Evolutionary conservation across 35 echinoderm and acorn worm genomes (phyloP), one percentile per base, ranked within the genome.

Genomic region (Patiria miniata): DNA sequence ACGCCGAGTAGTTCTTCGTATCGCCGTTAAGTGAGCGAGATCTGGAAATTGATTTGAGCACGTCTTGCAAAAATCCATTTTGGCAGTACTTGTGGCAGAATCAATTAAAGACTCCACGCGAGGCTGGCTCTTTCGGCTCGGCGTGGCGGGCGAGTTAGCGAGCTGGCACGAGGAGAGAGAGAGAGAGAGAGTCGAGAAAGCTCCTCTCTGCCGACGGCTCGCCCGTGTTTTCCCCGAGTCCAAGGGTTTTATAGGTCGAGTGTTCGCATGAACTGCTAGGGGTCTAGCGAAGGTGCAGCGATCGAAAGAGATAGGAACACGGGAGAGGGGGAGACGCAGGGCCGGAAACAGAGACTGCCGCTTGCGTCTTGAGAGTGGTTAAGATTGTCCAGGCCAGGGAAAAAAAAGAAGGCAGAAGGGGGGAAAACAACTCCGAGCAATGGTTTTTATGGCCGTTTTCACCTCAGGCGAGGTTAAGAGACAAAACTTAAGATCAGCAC

Each of bases 21-120:
- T 73, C 65, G 29, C 23, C 65, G 65, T 34, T 73, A 73, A 73
- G 65, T 73, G 65, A 73, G 65, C 65, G 65, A 26, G 65, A 73
- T 73, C 65, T 73, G 65, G 65, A 73, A 73, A 73, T 73, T 73
- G 65, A 73, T 73, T 73, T 73, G 65, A 73, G 65, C 65, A 73
- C 65, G 65, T 73, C 65, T 73, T 73, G 65, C 65, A 73, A 73
- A 73, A 73, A 73, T 73, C 65, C 65, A 73, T 73, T 73, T 73
- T 73, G 65, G 65, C 65, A 73, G 65, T 73, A 73, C 65, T 73
- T 73, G 65, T 73, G 65, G 65, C 23, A 18, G 65, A 73, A 73
- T 73, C 65, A 73, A 73, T 73, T 73, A 73, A 73, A 73, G 34
- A 73, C 23, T 34, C 34, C 19, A 73, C 14, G 65, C 60, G 15